Conservation (phyloP, 2,888 invertebrate genomes). For the Lysandra bellargus region DNA sequence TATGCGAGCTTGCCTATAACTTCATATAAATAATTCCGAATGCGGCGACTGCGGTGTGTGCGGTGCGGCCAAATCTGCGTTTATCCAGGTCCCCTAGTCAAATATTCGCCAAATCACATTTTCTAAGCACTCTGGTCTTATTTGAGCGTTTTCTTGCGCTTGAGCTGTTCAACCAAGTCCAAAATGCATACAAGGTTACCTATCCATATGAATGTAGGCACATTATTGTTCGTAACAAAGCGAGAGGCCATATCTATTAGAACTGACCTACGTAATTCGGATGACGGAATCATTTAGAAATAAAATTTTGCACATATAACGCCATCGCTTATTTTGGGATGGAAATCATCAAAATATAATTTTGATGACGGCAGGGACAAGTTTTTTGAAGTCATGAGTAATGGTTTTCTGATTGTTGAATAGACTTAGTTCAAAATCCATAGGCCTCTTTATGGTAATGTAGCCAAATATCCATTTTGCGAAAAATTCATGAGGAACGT, state of each 20-base stretch:
- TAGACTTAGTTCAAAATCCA: background rate
- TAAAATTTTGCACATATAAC: slow-evolving; percentile 10
- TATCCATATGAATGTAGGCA: background rate
- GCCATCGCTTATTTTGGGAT: background rate
- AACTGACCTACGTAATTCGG: slow-evolving; percentile 30
- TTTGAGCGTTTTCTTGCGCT: background rate
- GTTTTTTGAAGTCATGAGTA: background rate
- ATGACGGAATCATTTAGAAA: slow-evolving; percentile 19
- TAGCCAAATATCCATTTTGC: background rate
- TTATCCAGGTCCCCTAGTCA: too few species aligned
- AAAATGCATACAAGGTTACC: slow-evolving; percentile 14
- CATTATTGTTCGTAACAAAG: slow-evolving; percentile 22
- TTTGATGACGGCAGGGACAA: background rate
- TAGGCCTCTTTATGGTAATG: background rate
- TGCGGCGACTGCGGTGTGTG: too few species aligned
- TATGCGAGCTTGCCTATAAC: too few species aligned
- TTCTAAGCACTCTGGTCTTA: background rate
- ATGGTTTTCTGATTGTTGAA: background rate
- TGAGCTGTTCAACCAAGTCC: background rate
- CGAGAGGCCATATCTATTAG: slow-evolving; percentile 28
- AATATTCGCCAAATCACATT: too few species aligned
- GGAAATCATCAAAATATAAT: background rate
- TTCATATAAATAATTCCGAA: too few species aligned
- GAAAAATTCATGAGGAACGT: background rate
- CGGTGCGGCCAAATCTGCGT: too few species aligned